Evolutionary conservation across 1,140 invertebrate genomes (phyloP).

Genomic region (Neodiprion lecontei): DNA sequence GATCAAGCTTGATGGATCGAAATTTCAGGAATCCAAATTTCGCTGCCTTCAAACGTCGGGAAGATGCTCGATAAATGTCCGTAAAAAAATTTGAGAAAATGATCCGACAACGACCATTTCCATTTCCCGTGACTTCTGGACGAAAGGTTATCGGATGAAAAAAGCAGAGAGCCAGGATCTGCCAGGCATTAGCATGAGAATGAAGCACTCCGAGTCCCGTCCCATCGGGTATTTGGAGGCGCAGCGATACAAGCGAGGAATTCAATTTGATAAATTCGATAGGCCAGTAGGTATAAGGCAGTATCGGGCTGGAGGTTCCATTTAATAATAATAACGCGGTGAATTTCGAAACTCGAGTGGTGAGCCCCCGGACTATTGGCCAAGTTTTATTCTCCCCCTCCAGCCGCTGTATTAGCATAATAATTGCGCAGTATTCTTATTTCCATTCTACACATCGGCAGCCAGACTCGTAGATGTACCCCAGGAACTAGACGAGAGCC

Average conservation of each 20-base stretch:
- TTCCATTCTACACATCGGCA: background rate
- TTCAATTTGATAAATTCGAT: constrained; percentile 59
- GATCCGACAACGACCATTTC: no score
- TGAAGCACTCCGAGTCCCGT: constrained; percentile 22
- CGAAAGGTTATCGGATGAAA: no score
- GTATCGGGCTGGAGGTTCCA: constrained; percentile 51
- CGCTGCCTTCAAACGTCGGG: no score
- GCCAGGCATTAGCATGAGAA: constrained; percentile 41
- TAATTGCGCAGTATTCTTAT: constrained; percentile 41
- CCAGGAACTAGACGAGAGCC: no score
- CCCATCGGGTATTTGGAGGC: background rate
- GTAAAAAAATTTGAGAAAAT: no score
- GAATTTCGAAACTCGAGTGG: background rate
- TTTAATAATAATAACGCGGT: constrained; percentile 51
- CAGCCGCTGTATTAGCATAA: constrained; percentile 50
- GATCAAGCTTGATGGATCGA: no score
- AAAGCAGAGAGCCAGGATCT: background rate
- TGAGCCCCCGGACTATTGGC: background rate
- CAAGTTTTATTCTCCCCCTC: background rate
- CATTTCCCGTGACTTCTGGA: background rate
- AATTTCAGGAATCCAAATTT: no score
- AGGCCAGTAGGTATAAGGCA: constrained; percentile 18
- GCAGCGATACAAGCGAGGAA: constrained; percentile 22
- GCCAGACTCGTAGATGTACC: background rate
- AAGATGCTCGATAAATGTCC: no score